phyloP scores from a whole-genome alignment of 2,113 vertebrate genomes.

The Panurus biarmicus region DNA sequence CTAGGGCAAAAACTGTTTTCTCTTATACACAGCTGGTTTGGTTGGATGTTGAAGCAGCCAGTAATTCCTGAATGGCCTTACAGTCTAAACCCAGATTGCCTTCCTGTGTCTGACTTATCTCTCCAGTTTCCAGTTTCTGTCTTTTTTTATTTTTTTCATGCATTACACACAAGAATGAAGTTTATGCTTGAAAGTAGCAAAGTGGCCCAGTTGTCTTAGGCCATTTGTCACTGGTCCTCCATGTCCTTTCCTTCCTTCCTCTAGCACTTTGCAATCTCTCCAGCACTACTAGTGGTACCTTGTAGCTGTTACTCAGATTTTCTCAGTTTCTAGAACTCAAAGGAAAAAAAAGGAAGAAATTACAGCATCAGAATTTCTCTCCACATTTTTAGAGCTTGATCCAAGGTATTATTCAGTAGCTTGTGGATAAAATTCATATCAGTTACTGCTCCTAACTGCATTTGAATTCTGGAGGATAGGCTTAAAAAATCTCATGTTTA shows the following conservation, averaged over 20 bases:
- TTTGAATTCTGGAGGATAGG: background rate
- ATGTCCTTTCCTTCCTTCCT: background rate
- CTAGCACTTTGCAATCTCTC: background rate
- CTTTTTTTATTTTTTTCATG: too few species aligned
- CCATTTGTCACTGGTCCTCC: background rate
- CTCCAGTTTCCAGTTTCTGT: background rate
- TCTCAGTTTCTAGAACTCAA: background rate
- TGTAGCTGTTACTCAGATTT: background rate
- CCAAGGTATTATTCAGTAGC: background rate
- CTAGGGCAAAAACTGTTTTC: background rate
- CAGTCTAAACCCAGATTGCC: background rate
- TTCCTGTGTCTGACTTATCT: background rate
- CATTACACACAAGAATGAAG: background rate
- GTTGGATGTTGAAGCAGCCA: background rate
- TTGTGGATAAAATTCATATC: fast-evolving
- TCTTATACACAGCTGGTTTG: background rate
- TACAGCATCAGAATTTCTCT: background rate
- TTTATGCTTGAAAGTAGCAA: background rate
- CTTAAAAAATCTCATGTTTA: background rate
- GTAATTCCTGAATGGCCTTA: background rate
- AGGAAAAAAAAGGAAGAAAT: background rate
- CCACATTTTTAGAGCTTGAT: background rate
- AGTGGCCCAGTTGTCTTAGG: background rate
- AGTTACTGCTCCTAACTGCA: background rate
- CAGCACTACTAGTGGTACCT: background rate